Evolutionary conservation across 1,140 invertebrate species (phyloP), one percentile per base, ranked within the genome.

Genomic region (Asbolus verrucosus): DNA sequence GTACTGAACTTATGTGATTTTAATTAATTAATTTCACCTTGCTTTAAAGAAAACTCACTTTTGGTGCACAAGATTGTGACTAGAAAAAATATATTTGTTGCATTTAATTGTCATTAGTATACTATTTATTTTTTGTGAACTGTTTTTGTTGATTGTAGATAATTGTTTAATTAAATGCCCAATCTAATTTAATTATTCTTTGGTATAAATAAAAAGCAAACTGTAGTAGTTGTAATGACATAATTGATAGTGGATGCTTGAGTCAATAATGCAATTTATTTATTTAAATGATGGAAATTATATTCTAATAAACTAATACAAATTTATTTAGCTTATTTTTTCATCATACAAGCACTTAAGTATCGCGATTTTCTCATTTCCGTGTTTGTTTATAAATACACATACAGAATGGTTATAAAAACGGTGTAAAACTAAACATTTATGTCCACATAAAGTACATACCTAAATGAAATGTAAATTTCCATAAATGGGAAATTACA

Each of bases 251-350:
- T 74, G 73, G 68, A 74, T 69, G 75, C 75, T 77, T 78, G 68
- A 75, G 73, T 78, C 73, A 74, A 73, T 76, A 71, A 75, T 74
- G 76, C 77, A 77, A 75, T 78, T 78, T 77, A 78, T 78, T 78
- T 78, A 78, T 78, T 78, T 78, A 76, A 75, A 65, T 78, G 67
- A 74, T 77, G 74, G 50, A 78, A 77, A 77, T 75, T 78, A 76
- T 78, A 78, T 78, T 78, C 77, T 78, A 78, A 78, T 78, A 78
- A 78, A 78, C 71, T 72, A 71, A 76, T 65, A 67, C 39, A 74
- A 73, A 65, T 65, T 65, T 31, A 31, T 36, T n/a, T 2, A n/a
- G 33, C 5, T 11, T 36, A 3, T 36, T 36, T 14, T 14, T 3
- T 14, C n/a, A n/a, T n/a, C n/a, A n/a, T n/a, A n/a, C n/a, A n/a